Conservation (phyloP, 2,888 invertebrate species). For the Callimorpha dominula region DNA sequence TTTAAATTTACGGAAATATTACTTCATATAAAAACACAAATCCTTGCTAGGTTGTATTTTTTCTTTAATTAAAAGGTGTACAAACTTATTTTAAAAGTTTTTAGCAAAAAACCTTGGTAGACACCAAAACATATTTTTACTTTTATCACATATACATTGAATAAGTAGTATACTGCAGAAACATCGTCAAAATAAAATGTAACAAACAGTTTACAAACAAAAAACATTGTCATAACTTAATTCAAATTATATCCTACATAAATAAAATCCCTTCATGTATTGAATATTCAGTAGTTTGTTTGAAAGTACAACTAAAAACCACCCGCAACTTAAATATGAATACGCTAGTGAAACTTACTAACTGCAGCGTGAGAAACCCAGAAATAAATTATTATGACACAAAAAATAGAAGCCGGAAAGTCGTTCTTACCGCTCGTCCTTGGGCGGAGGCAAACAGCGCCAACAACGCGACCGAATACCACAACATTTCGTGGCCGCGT, state of each 20-base stretch:
- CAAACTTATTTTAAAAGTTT: not conserved
- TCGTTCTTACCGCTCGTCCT: constrained; percentile 83
- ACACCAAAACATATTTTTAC: not conserved
- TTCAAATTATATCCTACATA: not conserved
- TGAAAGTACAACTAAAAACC: constrained; percentile 5
- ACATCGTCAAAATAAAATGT: not conserved
- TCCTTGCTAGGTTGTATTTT: no score
- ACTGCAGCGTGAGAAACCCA: constrained; percentile 39
- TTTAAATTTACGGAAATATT: not conserved
- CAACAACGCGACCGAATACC: constrained; percentile 73
- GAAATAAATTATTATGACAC: constrained; percentile 19
- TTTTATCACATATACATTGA: not conserved
- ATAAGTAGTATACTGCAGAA: no score
- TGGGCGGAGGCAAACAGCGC: constrained; percentile 78
- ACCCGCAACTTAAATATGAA: constrained; percentile 17
- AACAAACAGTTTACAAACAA: not conserved
- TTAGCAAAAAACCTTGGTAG: not conserved
- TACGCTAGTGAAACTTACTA: constrained; percentile 45
- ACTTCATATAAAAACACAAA: not conserved
- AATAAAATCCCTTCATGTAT: not conserved
- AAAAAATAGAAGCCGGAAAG: constrained; percentile 51
- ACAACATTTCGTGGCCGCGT: constrained; percentile 76
- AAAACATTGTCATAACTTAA: not conserved
- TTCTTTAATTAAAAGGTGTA: not conserved
- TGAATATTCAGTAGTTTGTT: constrained; percentile 21